Base-by-base conservation (phyloP, 2,113 vertebrate species). In the Sebastes fasciatus region DNA sequence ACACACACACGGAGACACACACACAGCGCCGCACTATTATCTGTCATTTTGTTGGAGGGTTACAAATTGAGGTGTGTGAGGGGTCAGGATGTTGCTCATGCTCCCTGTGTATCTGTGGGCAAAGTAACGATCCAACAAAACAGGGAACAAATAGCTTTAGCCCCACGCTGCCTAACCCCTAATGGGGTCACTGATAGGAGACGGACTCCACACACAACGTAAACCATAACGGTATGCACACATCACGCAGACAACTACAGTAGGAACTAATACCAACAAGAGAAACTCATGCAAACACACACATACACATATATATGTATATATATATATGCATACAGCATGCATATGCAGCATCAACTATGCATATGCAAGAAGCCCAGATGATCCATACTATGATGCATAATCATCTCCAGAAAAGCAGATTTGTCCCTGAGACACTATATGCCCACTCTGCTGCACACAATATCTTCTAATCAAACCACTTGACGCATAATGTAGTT, bases 51-150 rank as follows among this genome's bases (percentile, higher is more conserved):
- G 78, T 65, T 63, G 77, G 72, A 69, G 64, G 69, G 74, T 84
- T 80, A 88, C 89, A 92, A 87, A 93, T 91, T 85, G 91, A 86
- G 84, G 86, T 86, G 84, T 80, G 75, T 66, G 58, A 75, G 62
- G 65, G 87, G 89, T 92, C 90, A 88, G 83, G 68, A 23, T 77
- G 61, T 69, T 34, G 82, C 51, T 82, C 26, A 43, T 43, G 80
- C 77, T 83, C 78, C 78, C 77, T 51, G 81, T 67, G 71, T 85
- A 65, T 85, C 72, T 62, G 67, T 77, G 71, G 67, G 55, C 77
- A 84, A 85, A 88, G 80, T 19, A 77, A 54, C 16, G 10, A 68
- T 75, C 78, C 58, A 66, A 82, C 77, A 86, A 75, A 87, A 84
- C 72, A 76, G 83, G 76, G 40, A 81, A 90, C 81, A 92, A 86